Base-by-base conservation (phyloP, 1,140 invertebrate genomes). In the Drosophila ficusphila region DNA sequence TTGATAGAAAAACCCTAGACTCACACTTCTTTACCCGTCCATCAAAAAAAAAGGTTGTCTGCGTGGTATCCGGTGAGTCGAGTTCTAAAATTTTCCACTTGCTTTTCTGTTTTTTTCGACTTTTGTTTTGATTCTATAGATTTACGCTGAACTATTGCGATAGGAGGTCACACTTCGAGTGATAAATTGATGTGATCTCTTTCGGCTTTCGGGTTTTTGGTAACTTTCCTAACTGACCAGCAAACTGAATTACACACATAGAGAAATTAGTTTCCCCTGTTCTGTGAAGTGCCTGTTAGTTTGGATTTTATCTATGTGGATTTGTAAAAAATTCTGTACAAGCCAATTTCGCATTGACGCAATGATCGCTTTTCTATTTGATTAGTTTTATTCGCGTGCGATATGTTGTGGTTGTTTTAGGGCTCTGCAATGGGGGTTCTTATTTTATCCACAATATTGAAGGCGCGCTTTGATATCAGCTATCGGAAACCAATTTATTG, bases 41-140 rank as follows among this genome's bases (percentile, higher is more conserved):
- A 46, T 64, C 39, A 38, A 34, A 4, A 5, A 11, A 8, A 21
- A 7, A 18, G 11, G 39, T 38, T 14, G 39, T 38, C 39, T 67
- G 34, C 25, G n/a, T 25, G 64, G 64, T 67, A 67, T 42, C 27
- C 16, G 16, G 4, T n/a, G 23, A 16, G 47, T 54, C 61, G 31
- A 41, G 3, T 12, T 7, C 29, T 4, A 9, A 52, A 19, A 36
- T 2, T 23, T 52, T 47, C 39, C 33, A 49, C 34, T 48, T 16
- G 9, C 33, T 36, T 33, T 14, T 29, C 31, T 46, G 9, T 33
- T 44, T 25, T 39, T 81, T 57, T 72, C 27, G 58, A 39, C 27
- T 79, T 85, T 71, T 83, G 79, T 83, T 83, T 83, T 83, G 79
- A 79, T 85, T 83, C 58, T 57, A 42, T 53, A 49, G 33, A 21